phyloP scores from a whole-genome alignment of 2,888 invertebrate species.

The Brachynemurus nebulosus region DNA sequence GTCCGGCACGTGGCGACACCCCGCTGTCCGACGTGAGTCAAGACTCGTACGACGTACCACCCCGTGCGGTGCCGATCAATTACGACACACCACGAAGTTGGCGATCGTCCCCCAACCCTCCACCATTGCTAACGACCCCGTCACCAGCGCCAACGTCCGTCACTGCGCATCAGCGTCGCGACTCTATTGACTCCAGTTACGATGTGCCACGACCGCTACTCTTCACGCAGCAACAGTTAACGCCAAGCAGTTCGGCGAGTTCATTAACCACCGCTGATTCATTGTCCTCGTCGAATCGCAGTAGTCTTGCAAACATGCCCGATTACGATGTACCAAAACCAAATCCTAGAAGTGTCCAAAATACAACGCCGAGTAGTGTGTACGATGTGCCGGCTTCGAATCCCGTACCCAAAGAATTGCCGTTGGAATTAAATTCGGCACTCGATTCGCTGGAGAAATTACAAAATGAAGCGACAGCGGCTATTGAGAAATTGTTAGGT shows the following conservation, averaged over 20 bases:
- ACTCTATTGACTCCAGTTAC: slow-evolving; percentile 39
- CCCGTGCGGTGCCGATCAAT: slow-evolving; percentile 42
- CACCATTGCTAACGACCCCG: slow-evolving; percentile 22
- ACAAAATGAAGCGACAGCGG: slow-evolving; percentile 67
- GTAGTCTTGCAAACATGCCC: slow-evolving; percentile 37
- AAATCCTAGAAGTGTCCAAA: slow-evolving; percentile 27
- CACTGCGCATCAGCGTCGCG: slow-evolving; percentile 26
- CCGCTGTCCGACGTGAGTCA: slow-evolving; percentile 16
- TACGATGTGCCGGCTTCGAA: slow-evolving; percentile 45
- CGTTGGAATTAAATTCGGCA: slow-evolving; percentile 60
- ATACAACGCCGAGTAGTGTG: slow-evolving; percentile 27
- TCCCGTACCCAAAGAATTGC: slow-evolving; percentile 43
- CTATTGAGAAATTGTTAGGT: slow-evolving; percentile 62
- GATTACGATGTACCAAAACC: slow-evolving; percentile 58
- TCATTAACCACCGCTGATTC: slow-evolving; percentile 45
- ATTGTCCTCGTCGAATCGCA: slow-evolving; percentile 38
- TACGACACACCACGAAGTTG: slow-evolving; percentile 40
- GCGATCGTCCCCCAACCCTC: slow-evolving; percentile 30
- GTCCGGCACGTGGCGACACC: slow-evolving; percentile 15
- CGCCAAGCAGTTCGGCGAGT: slow-evolving; percentile 53
- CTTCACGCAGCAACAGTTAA: slow-evolving; percentile 38
- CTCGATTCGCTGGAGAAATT: slow-evolving; percentile 59
- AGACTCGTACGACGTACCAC: slow-evolving; percentile 47
- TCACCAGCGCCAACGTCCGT: slow-evolving; percentile 11
- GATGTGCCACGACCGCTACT: slow-evolving; percentile 47